Evolutionary conservation across 2,113 vertebrate genomes (phyloP).

Genomic region (Pteropus alecto): DNA sequence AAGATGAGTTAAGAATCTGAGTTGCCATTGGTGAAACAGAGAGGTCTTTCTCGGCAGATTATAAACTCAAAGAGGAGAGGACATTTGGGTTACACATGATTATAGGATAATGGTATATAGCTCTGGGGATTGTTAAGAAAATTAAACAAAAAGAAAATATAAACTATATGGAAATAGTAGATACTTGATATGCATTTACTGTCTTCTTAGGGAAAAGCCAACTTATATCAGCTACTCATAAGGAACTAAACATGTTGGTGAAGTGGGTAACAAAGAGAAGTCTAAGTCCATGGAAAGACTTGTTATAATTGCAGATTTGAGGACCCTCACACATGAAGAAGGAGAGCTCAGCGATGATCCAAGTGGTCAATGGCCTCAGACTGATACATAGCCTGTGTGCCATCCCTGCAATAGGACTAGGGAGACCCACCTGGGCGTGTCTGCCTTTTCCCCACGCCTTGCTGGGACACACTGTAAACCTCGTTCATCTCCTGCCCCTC

Average conservation of each 20-base stretch:
- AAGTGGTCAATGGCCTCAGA: neutral
- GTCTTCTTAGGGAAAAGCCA: neutral
- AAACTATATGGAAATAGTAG: neutral
- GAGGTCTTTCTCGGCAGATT: neutral
- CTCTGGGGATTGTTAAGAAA: neutral
- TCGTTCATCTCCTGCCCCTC: neutral
- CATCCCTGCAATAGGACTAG: neutral
- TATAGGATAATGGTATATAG: neutral
- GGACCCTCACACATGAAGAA: neutral
- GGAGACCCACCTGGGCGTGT: rapidly evolving
- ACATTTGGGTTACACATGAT: neutral
- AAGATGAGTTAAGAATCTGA: neutral
- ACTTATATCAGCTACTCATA: neutral
- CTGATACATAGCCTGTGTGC: neutral
- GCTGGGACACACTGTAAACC: neutral
- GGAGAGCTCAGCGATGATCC: neutral
- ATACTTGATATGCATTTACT: neutral
- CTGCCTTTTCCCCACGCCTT: neutral
- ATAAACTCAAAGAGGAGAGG: neutral
- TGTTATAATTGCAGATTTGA: neutral
- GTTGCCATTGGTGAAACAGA: neutral
- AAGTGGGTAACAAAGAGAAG: neutral
- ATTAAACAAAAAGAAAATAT: neutral
- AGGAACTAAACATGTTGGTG: neutral
- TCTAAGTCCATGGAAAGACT: neutral